A percentile compares a stretch with the other conserved stretches of the same genome.
These are phyloP conservation scores for Euglossa dilemma DNA, from an alignment of 1,140 invertebrate genomes.

Conservation along the genomic window DNA sequence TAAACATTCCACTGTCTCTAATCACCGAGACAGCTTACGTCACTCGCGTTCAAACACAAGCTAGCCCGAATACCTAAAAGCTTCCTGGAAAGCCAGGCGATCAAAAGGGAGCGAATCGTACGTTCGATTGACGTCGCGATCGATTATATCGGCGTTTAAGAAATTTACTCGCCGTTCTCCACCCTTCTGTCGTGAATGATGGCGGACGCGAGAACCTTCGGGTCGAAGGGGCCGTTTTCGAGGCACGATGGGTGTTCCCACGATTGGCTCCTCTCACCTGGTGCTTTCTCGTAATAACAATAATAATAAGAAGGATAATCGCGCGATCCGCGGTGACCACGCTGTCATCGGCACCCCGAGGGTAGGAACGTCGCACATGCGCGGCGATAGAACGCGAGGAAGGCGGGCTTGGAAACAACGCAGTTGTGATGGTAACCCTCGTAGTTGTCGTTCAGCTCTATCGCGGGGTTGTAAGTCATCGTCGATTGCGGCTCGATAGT, in stretches of 20 bases:
- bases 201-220: background rate
- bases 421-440: constrained; percentile 71
- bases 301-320: background rate
- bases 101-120: background rate
- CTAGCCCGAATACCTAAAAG: no score
- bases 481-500: background rate
- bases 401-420: constrained; percentile 53
- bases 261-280: background rate
- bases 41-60: no score
- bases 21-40: no score
- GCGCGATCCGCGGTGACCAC: background rate
- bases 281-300: background rate
- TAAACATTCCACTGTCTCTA: no score
- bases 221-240: no score
- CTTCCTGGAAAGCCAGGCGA: background rate
- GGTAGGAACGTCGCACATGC: constrained; percentile 61
- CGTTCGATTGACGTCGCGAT: constrained; percentile 1
- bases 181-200: background rate
- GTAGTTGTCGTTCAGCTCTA: constrained; percentile 37
- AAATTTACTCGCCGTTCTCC: background rate
- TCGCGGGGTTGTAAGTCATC: background rate
- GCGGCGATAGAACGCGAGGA: constrained; percentile 14
- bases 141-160: background rate
- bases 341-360: constrained; percentile 41
- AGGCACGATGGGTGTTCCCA: background rate